phyloP scores from a whole-genome alignment of 2,113 vertebrate species.

The Orcinus orca region DNA sequence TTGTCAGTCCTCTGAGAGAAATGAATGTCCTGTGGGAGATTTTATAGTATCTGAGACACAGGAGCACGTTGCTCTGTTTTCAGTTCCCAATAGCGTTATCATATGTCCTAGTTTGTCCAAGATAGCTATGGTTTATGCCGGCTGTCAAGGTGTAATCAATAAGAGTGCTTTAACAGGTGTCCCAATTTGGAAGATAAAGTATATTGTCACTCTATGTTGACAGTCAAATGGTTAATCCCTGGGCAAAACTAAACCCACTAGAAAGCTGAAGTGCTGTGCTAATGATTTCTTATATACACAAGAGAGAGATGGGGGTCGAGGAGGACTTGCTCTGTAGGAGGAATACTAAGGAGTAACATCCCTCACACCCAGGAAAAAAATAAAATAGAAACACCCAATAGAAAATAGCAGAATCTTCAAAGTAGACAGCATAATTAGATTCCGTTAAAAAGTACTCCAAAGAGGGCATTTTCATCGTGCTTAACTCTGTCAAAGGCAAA shows the following conservation, averaged over 20 bases:
- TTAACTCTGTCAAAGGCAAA: conserved; percentile 5
- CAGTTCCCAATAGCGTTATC: conserved; percentile 45
- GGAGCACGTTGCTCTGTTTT: neutral
- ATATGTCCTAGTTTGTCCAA: conserved; percentile 8
- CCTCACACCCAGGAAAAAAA: neutral
- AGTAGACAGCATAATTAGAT: conserved; percentile 31
- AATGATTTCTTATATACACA: conserved; percentile 33
- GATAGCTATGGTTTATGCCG: conserved; percentile 54
- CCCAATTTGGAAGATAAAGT: conserved; percentile 62
- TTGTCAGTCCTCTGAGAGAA: conserved; percentile 18
- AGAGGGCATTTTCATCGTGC: neutral
- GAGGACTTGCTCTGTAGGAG: neutral
- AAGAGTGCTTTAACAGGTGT: conserved; percentile 49
- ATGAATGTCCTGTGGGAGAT: neutral
- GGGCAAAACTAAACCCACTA: neutral
- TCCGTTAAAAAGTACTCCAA: conserved; percentile 28
- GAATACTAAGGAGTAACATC: neutral
- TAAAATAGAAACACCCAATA: neutral
- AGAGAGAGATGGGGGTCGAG: neutral
- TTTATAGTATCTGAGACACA: conserved; percentile 18
- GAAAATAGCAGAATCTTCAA: neutral
- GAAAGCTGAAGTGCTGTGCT: neutral
- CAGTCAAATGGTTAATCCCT: conserved; percentile 50
- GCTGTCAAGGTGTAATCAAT: conserved; percentile 63
- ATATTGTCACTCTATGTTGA: neutral